Base-by-base conservation (phyloP, 1,140 invertebrate species). In the Drosophila athabasca region DNA sequence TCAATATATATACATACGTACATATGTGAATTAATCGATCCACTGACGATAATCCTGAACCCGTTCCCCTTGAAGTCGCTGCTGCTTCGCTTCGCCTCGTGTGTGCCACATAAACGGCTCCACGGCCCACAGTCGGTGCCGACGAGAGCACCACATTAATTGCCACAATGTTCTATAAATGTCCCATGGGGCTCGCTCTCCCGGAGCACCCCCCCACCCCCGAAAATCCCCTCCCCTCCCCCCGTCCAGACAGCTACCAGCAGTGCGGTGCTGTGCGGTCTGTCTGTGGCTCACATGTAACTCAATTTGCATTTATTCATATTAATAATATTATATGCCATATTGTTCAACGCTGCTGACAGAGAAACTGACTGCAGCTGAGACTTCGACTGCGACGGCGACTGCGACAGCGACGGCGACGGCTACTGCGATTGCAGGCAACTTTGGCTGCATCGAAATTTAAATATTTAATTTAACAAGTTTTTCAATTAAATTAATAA, bases 391-490 rank as follows among this genome's bases (percentile, higher is more conserved):
- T 55, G 8, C 31, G 31, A 31, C 60, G 55, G 31, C 31, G 31
- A 31, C 55, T 29, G 15, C 41, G 51, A 70, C 69, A 43, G 68
- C 49, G 44, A 26, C 53, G 53, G 67, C 53, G 31, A 58, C 24
- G 24, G 15, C 29, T 4, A 44, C 43, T 39, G 43, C 24, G 46
- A 59, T 39, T 13, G 43, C 29, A 39, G 35, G 17, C 61, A 41
- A 22, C 59, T 58, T 61, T 39, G 39, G 29, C 62, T 79, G 77
- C 60, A 75, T 41, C 62, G 48, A 60, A 65, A 79, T 84, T 84
- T 84, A 79, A 84, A 84, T 84, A 84, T 84, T 84, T 79, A 79
- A 84, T 84, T 84, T 76, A 84, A 80, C 76, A 84, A 84, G 81
- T 84, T 85, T 72, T 84, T 69, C 80, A 84, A 84, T 84, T 84